Base-by-base conservation (phyloP, 2,797 vertebrate genomes). In the Xyrichtys novacula region DNA sequence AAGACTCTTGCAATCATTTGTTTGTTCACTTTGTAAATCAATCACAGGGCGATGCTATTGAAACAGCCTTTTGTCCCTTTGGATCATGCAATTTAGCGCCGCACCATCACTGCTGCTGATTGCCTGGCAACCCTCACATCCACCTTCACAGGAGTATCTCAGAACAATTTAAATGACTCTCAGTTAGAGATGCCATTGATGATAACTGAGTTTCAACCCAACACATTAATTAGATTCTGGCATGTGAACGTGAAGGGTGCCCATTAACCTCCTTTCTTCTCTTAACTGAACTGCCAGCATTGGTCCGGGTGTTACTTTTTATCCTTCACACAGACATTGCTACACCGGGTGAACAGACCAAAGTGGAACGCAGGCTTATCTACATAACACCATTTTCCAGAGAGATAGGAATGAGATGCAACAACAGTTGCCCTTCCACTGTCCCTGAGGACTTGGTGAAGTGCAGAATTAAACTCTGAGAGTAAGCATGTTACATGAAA, bases 81-180 rank as follows among this genome's bases (percentile, higher is more conserved):
- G 75, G 71, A 71, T 65, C 20, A 31, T 66, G 65, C 54, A 71
- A 81, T 64, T 44, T 61, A 73, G 88, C 85, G 78, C 70, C 7
- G 22, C 40, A 44, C 69, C 36, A 63, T 67, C 32, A 60, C 29
- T 65, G 72, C 50, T 63, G 59, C 50, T 57, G 75, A 87, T 83
- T 84, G 81, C 79, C 84, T 74, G 81, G 79, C 71, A 81, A 79
- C 76, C 52, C 76, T 75, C 65, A 16, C 54, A 65, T 74, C 76
- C 9, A 15, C 59, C 86, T 55, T 78, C 26, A 17, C 46, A 55
- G 55, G 63, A 60, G 47, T 42, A 72, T 80, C 69, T 75, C 60
- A 5, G 62, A 81, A 85, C 83, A 81, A 86, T 90, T 85, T 55
- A 83, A 85, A 86, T 80, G 36, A 59, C 55, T 81, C 78, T 82